Evolutionary conservation across 1,140 invertebrate species (phyloP), one percentile per base, ranked within the genome.

Genomic region (Cepaea nemoralis): DNA sequence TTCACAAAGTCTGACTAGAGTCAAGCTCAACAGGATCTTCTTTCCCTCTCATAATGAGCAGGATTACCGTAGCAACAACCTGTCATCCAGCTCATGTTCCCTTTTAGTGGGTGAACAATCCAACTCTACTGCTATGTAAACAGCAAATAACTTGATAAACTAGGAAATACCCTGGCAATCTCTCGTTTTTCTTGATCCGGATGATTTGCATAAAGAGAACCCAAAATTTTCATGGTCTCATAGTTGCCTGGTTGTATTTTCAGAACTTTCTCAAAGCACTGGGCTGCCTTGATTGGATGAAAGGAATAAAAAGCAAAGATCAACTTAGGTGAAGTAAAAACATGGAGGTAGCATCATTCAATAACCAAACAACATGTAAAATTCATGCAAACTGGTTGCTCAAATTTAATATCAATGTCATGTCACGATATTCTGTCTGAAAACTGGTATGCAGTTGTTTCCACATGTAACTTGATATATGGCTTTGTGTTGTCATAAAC

Each of bases 191-290:
- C 90, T 96, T 96, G 80, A 95, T 98, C 82, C 92, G 94, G 83
- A 0, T 97, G 97, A 88, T 95, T 96, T 0, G 97, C 97, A 91
- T 99, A 99, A 0, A 99, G 92, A 0, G 98, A 99, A 0, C 98
- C 98, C 0, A 99, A 93, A 84, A 99, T 99, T 91, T 99, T 99
- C 97, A 99, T 98, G 8, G 98, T 99, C 92, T 99, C 99, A 90
- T 99, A 99, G 92, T 99, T 99, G 6, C 97, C 97, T 0, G 98
- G 97, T 89, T 99, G 97, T 0, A 94, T 95, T 93, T 99, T 99
- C 5, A 99, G 92, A 8, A 99, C 98, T 93, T 98, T 99, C 92
- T 99, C 98, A 92, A 99, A 99, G 91, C 98, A 99, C 89, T 97
- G 96, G 1, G 98, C 96, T 0, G 98, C 98, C 96, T 98, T 37